Conservation (phyloP, 2,888 invertebrate genomes). For the Brenthis ino region DNA sequence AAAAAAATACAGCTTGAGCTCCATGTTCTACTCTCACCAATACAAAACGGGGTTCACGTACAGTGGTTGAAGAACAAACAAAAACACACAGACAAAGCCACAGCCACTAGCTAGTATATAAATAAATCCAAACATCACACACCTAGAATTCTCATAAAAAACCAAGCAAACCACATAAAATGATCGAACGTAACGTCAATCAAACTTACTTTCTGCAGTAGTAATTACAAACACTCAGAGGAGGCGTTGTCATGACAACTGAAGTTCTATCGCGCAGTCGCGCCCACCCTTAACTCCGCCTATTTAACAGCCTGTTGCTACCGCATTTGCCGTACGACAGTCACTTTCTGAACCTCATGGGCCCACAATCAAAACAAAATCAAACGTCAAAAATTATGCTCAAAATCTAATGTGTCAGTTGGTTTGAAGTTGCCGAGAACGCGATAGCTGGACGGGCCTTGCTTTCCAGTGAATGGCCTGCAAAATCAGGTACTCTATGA, state of each 20-base stretch:
- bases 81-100: no score
- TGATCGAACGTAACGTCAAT: slow-evolving; percentile 63
- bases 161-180: slow-evolving; percentile 48
- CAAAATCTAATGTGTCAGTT: slow-evolving; percentile 32
- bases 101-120: no score
- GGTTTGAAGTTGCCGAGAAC: slow-evolving; percentile 45
- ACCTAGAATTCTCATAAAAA: slow-evolving; percentile 29
- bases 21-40: no score
- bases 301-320: slow-evolving; percentile 76
- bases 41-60: no score
- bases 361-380: slow-evolving; percentile 54
- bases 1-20: no score
- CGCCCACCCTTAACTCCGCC: slow-evolving; percentile 63
- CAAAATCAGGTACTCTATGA: slow-evolving; percentile 62
- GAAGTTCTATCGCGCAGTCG: slow-evolving; percentile 64
- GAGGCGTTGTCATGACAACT: slow-evolving; percentile 78
- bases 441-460: slow-evolving; percentile 53
- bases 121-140: no score
- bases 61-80: no score
- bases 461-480: slow-evolving; percentile 60
- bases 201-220: slow-evolving; percentile 57
- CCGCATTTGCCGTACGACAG: slow-evolving; percentile 65
- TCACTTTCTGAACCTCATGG: slow-evolving; percentile 56
- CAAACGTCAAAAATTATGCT: slow-evolving; percentile 16
- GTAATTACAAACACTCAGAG: slow-evolving; percentile 73